These are phyloP conservation scores for Coluber constrictor DNA, from an alignment of 2,797 vertebrate species.

Conservation along the genomic window DNA sequence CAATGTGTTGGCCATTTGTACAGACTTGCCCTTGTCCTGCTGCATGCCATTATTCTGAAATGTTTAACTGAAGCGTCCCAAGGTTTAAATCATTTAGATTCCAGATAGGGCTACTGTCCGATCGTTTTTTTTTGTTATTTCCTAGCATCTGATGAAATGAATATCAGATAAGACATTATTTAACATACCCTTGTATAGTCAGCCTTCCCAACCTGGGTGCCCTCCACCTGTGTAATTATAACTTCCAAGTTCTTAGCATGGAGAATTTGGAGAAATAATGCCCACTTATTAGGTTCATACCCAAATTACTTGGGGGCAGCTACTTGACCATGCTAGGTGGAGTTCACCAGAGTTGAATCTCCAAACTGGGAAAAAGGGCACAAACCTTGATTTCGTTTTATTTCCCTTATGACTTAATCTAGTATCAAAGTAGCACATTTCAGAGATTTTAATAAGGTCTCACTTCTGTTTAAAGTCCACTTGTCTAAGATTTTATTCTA, in stretches of 20 bases:
- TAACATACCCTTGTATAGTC: slow-evolving; percentile 7
- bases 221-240: background rate
- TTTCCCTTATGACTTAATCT: slow-evolving; percentile 48
- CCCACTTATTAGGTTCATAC: background rate
- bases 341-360: background rate
- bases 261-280: background rate
- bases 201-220: background rate
- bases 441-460: slow-evolving; percentile 45
- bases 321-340: background rate
- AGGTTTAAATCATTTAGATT: slow-evolving; percentile 15
- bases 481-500: slow-evolving; percentile 6
- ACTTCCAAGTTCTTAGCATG: background rate
- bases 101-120: slow-evolving; percentile 22
- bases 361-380: background rate
- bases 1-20: background rate
- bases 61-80: background rate
- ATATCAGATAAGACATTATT: background rate
- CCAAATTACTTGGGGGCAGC: background rate
- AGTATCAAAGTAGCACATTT: slow-evolving; percentile 50
- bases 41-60: background rate
- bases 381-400: slow-evolving; percentile 37
- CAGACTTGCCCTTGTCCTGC: background rate
- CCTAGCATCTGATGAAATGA: slow-evolving; percentile 34
- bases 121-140: slow-evolving; percentile 26
- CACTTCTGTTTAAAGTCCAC: slow-evolving; percentile 21